Percentiles rank a stretch among this genome's conserved stretches.
Conservation (phyloP, 2,113 vertebrate species). For the Bubo scandiacus region DNA sequence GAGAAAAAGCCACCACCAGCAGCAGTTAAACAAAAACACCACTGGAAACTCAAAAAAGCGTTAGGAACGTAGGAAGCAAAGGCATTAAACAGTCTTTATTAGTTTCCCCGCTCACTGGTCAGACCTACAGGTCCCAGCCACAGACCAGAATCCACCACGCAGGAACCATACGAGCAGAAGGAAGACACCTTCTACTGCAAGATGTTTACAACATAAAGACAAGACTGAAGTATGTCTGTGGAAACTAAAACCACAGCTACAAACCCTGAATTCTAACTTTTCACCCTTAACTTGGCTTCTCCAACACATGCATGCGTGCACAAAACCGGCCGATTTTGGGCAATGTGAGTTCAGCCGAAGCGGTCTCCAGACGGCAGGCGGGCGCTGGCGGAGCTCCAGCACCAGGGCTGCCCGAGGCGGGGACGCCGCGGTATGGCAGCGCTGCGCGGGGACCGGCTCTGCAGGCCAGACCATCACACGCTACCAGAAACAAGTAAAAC, state of each 20-base stretch:
- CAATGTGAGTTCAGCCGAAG: background rate
- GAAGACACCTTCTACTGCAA: background rate
- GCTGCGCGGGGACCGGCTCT: background rate
- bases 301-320: rapidly evolving
- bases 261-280: background rate
- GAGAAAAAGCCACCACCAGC: background rate
- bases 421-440: background rate
- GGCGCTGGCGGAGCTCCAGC: background rate
- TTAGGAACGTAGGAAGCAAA: background rate
- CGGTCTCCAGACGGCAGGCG: background rate
- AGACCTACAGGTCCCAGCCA: background rate
- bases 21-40: background rate
- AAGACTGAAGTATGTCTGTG: background rate
- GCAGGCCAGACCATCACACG: background rate
- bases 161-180: background rate
- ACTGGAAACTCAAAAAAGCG: background rate
- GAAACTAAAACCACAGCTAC: background rate
- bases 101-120: background rate
- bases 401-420: too few relatives aligned
- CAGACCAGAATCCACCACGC: background rate
- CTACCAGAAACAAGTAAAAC: background rate
- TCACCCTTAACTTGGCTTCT: background rate
- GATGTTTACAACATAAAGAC: background rate
- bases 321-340: background rate
- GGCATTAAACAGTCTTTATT: background rate